Evolutionary conservation across 2,113 vertebrate species (phyloP), one percentile per base, ranked within the genome.

Genomic region (Bettongia penicillata): DNA sequence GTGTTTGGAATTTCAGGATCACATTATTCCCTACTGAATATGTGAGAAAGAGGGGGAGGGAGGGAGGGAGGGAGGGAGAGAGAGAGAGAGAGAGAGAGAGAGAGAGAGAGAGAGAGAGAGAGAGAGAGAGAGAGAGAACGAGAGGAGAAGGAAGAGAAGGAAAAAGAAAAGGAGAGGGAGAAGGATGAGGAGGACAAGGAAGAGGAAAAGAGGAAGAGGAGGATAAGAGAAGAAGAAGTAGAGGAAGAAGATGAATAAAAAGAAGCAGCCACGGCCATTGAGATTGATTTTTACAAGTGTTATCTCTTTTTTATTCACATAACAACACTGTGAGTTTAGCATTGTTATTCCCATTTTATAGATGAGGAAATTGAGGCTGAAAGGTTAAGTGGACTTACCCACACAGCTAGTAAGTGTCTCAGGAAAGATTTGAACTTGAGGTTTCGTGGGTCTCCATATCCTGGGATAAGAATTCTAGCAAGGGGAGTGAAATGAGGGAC

Each of bases 141-240:
- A 11, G 25, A 57, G 1, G 28, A 9, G 24, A 22, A 9, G 9
- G 25, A 3, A 22, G 8, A 26, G 1, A 3, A 23, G 3, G n/a
- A 19, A 8, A 19, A 3, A 61, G 16, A 25, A 3, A 37, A n/a
- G 2, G 3, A 3, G 1, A 25, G 3, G 9, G 49, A 8, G 16
- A 28, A 9, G 10, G 3, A 61, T 26, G 37, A 3, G 14, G 2
- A 28, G 16, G 8, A 16, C 11, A 25, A 23, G 84, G 52, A 11
- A 48, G 16, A 7, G 50, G 37, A 37, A 26, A 12, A 55, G 43
- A n/a, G 12, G 14, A 47, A 48, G 26, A 14, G 14, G 55, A 28
- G 8, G 5, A 8, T 26, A 1, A 28, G 28, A 5, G 24, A 22
- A 10, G 12, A 50, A 11, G 8, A 19, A 2, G 61, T 1, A 50